phyloP scores from a whole-genome alignment of 2,888 invertebrate genomes.

The Timema podura region DNA sequence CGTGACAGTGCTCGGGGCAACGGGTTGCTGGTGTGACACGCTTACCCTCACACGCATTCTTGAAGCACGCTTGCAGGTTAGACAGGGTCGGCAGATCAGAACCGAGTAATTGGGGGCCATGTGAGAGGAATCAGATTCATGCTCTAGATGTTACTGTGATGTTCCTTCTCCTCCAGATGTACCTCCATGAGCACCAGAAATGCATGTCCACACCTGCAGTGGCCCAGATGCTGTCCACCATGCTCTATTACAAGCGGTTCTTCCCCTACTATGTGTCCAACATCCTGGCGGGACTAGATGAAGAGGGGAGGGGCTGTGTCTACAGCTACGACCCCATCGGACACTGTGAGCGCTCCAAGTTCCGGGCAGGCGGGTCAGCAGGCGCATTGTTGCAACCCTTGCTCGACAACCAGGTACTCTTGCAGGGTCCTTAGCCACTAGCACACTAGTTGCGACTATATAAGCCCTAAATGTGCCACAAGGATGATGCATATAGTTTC shows the following conservation, averaged over 20 bases:
- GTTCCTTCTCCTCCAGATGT: constrained; percentile 62
- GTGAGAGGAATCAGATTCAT: too few relatives aligned
- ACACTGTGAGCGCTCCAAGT: constrained; percentile 80
- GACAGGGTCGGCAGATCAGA: too few relatives aligned
- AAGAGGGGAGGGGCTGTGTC: constrained; percentile 89
- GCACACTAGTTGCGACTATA: too few relatives aligned
- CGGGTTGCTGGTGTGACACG: constrained; percentile 98
- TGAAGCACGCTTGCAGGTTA: constrained; percentile 76
- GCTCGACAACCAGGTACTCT: constrained; percentile 85
- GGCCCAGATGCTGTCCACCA: constrained; percentile 93
- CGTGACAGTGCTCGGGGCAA: constrained; percentile 84
- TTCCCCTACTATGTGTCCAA: constrained; percentile 98
- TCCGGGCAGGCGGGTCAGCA: constrained; percentile 87
- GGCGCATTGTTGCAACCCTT: constrained; percentile 88
- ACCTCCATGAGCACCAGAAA: constrained; percentile 90
- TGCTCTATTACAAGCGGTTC: constrained; percentile 94
- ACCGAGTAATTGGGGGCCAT: too few relatives aligned
- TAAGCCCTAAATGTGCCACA: too few relatives aligned
- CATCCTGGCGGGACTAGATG: constrained; percentile 89
- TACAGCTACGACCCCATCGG: constrained; percentile 98
- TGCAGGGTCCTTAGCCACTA: too few relatives aligned
- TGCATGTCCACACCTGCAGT: constrained; percentile 87
- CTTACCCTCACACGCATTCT: constrained; percentile 82
- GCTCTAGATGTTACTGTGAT: too few relatives aligned
- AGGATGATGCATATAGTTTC: too few relatives aligned